Base-by-base conservation (phyloP, 2,113 vertebrate genomes). In the Macroglossus sobrinus region DNA sequence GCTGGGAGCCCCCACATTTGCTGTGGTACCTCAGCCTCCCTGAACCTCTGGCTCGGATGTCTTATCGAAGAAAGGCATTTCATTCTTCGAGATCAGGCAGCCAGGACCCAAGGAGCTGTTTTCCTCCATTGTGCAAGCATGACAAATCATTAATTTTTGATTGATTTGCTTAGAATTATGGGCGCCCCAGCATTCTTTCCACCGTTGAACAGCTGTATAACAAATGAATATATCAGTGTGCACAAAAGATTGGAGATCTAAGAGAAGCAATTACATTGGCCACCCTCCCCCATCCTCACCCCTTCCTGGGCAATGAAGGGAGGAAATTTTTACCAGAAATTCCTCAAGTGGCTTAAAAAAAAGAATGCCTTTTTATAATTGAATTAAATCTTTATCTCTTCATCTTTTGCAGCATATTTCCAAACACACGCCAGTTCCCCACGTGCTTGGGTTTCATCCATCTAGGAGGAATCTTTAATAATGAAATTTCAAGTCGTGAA, bases 81-180 rank as follows among this genome's bases (percentile, higher is more conserved):
- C 84, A 95, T 96, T 97, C 96, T 97, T 94, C 0, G 47, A 94
- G 93, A 96, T 96, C 93, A 97, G 93, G 96, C 98, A 97, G 96
- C 97, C 96, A 97, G 97, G 97, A 95, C 98, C 97, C 97, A 97
- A 96, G 97, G 98, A 97, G 97, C 96, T 96, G 88, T 97, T 97
- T 97, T 7, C 63, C 61, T 97, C 97, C 97, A 98, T 98, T 98
- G 98, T 98, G 98, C 98, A 98, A 98, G 98, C 98, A 98, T 98
- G 98, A 98, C 98, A 98, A 98, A 98, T 98, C 98, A 98, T 99
- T 98, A 98, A 98, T 98, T 98, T 98, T 98, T 98, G 98, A 99
- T 98, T 98, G 98, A 98, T 98, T 98, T 98, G 98, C 98, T 98
- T 98, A 98, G 98, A 98, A 98, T 98, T 98, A 98, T 98, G 98